phyloP scores from a whole-genome alignment of 2,888 invertebrate species.

The Endotricha flammealis region DNA sequence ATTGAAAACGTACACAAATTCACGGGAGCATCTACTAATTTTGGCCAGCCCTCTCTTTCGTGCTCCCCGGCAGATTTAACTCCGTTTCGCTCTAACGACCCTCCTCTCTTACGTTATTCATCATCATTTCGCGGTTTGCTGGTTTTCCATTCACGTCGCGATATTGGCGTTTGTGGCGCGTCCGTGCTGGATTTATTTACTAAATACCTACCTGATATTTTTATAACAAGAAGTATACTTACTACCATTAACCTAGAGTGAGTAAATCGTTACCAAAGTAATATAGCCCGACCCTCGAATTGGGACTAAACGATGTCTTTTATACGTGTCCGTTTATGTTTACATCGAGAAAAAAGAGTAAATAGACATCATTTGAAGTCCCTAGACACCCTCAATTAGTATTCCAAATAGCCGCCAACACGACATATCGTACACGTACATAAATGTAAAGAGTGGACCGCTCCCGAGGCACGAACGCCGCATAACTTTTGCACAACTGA shows the following conservation, averaged over 20 bases:
- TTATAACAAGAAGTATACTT: not conserved
- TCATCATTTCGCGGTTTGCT: slow-evolving; percentile 78
- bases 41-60: slow-evolving; percentile 53
- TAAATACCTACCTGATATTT: slow-evolving; percentile 15
- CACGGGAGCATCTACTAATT: slow-evolving; percentile 73
- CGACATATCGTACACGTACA: slow-evolving; percentile 73
- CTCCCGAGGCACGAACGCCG: slow-evolving; percentile 67
- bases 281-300: slow-evolving; percentile 1
- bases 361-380: slow-evolving; percentile 55
- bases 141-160: slow-evolving; percentile 68
- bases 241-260: not conserved
- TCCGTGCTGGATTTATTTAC: slow-evolving; percentile 30
- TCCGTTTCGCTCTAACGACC: slow-evolving; percentile 53
- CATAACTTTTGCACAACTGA: slow-evolving; percentile 60
- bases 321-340: slow-evolving; percentile 3
- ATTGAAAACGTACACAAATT: slow-evolving; percentile 78
- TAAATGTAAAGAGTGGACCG: slow-evolving; percentile 77
- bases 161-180: slow-evolving; percentile 38
- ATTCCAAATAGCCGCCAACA: slow-evolving; percentile 75
- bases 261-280: not conserved
- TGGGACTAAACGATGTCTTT: slow-evolving; percentile 1
- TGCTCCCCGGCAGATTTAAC: slow-evolving; percentile 26
- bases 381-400: slow-evolving; percentile 68
- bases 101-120: slow-evolving; percentile 69
- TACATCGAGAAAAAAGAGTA: slow-evolving; percentile 27